A percentile compares a stretch with the other conserved stretches of the same genome.
phyloP scores from a whole-genome alignment of 2,113 vertebrate species.

The Saguinus midas region DNA sequence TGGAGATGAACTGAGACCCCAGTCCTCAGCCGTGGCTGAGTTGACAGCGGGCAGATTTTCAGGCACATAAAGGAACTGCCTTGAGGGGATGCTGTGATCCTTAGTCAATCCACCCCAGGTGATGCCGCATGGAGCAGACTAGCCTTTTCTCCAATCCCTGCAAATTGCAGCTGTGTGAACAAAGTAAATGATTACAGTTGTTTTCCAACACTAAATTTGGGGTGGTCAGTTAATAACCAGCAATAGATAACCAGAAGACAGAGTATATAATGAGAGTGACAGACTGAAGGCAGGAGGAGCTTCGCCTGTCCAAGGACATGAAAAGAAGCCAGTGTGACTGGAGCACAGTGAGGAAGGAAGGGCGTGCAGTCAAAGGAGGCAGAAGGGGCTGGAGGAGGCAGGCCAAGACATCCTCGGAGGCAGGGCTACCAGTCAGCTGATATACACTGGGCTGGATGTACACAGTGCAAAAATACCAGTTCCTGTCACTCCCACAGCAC shows the following conservation, averaged over 20 bases:
- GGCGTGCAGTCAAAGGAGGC: neutral
- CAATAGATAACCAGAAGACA: neutral
- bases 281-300: neutral
- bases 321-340: neutral
- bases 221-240: neutral
- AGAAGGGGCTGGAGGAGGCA: neutral
- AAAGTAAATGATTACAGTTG: neutral
- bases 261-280: neutral
- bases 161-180: neutral
- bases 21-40: neutral
- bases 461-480: neutral
- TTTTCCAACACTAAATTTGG: neutral
- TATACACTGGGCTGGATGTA: neutral
- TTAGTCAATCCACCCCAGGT: neutral
- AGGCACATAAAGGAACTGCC: too few species aligned
- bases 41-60: neutral
- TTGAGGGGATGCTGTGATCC: neutral
- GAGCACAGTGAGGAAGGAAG: neutral
- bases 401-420: neutral
- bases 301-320: too few species aligned
- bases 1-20: neutral
- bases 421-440: neutral
- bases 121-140: neutral
- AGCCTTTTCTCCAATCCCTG: neutral
- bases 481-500: neutral